Evolutionary conservation across 2,797 vertebrate species (phyloP), one percentile per base, ranked within the genome.

Genomic region (Calcarius lapponicus): DNA sequence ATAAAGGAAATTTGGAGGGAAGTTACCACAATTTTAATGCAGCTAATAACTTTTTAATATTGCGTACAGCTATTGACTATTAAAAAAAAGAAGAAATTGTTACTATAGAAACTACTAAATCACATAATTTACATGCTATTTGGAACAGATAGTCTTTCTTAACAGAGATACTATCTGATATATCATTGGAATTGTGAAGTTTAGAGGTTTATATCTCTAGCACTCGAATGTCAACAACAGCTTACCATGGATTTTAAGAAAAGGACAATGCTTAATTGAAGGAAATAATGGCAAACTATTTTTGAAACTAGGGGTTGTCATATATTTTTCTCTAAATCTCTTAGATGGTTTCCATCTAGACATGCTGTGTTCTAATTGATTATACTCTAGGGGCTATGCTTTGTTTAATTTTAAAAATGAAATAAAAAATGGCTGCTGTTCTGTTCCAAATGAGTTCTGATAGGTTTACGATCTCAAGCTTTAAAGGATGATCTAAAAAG

Each of bases 71-170:
- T 97, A 96, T 96, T 98, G 97, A 92, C 86, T 40, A 12, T 34
- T 6, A 69, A 76, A 45, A 78, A 71, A 80, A 18, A 57, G 11
- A 40, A 48, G 17, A 70, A 83, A 62, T 69, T 89, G 95, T 97
- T 96, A 86, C 96, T 83, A 97, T 97, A 96, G 95, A 87, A 98
- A 97, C 97, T 58, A 91, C 65, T 69, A 96, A 95, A 94, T 96
- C 72, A 87, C 56, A 86, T 88, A 66, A 40, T 95, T 91, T 90
- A 40, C 34, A 5, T 88, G 61, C n/a, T 93, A 40, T 93, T 89
- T 96, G 83, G 79, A 84, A 93, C 47, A 95, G 80, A 81, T 19
- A 67, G 47, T 80, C 81, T 88, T 95, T 93, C 81, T 78, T 91
- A 82, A 64, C 65, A 92, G 70, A 96, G 76, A 80, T 80, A 82